Evolutionary conservation across 2,888 invertebrate species (phyloP).

Genomic region (Eretmocerus hayati): DNA sequence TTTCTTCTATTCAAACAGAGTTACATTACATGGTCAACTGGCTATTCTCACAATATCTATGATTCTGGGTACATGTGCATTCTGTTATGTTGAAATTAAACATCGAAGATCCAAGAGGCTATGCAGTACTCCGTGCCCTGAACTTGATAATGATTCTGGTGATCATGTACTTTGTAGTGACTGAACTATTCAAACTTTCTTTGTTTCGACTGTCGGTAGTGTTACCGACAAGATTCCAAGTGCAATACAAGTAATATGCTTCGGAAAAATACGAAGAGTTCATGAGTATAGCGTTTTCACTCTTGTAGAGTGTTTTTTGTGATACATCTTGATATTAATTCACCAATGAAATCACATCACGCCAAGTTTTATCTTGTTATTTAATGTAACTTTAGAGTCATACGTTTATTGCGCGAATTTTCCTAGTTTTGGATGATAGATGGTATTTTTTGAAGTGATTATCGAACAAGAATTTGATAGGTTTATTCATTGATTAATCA

Average conservation of each 20-base stretch:
- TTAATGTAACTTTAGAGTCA: neutral
- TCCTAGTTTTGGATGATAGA: no score
- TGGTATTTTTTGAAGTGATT: neutral
- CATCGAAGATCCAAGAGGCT: slow-evolving; percentile 26
- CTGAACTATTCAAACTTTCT: no score
- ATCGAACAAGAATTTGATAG: neutral
- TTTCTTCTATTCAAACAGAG: slow-evolving; percentile 73
- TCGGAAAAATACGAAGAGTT: neutral
- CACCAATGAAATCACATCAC: neutral
- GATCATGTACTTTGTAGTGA: slow-evolving; percentile 7
- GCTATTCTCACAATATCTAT: slow-evolving; percentile 63
- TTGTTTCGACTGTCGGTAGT: neutral
- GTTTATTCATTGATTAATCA: neutral
- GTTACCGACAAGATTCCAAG: neutral
- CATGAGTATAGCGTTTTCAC: neutral
- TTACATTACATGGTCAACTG: slow-evolving; percentile 68
- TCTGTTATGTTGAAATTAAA: slow-evolving; percentile 66
- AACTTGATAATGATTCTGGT: slow-evolving; percentile 21
- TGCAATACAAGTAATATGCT: neutral
- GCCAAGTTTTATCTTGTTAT: neutral
- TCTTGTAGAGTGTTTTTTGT: no score
- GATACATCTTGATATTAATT: neutral
- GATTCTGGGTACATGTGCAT: slow-evolving; percentile 66
- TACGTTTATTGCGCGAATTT: no score
- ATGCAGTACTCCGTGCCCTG: slow-evolving; percentile 18